These are phyloP conservation scores for Chironomus riparius DNA, from an alignment of 2,888 invertebrate genomes.

Conservation along the genomic window DNA sequence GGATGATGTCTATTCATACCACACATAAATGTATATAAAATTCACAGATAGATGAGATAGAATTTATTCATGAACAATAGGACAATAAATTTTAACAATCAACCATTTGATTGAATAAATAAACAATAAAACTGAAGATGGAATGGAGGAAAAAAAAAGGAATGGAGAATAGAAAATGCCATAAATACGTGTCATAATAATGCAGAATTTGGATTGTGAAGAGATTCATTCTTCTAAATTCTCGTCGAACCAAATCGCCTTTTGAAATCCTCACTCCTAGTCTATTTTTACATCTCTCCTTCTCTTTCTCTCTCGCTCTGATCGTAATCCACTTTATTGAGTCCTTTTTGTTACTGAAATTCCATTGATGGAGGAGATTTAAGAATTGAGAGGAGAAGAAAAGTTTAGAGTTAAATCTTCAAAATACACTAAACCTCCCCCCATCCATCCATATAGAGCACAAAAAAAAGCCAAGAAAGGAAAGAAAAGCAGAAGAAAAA, in stretches of 20 bases:
- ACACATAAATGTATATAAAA: not conserved
- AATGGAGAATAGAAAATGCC: not conserved
- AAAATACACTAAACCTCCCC: not conserved
- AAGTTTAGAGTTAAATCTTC: constrained; percentile 6
- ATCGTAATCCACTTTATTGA: constrained; percentile 10
- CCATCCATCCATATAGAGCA: not conserved
- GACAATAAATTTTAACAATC: constrained; percentile 20
- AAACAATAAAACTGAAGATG: constrained; percentile 10
- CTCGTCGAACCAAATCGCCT: not conserved
- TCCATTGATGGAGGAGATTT: not conserved
- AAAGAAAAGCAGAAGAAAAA: too few relatives aligned
- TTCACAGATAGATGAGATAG: not conserved
- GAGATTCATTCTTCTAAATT: not conserved
- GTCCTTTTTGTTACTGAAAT: not conserved
- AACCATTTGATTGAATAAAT: constrained; percentile 23
- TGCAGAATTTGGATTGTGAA: constrained; percentile 8
- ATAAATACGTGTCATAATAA: constrained; percentile 23
- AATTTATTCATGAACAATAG: not conserved
- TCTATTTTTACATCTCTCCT: not conserved
- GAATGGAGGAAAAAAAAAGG: not conserved
- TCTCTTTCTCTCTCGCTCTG: too few relatives aligned
- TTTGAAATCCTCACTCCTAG: constrained; percentile 10
- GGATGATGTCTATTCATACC: too few relatives aligned
- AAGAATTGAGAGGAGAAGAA: not conserved
- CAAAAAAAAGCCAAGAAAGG: not conserved